phyloP scores from a whole-genome alignment of 1,140 invertebrate genomes.

The Bicyclus anynana region DNA sequence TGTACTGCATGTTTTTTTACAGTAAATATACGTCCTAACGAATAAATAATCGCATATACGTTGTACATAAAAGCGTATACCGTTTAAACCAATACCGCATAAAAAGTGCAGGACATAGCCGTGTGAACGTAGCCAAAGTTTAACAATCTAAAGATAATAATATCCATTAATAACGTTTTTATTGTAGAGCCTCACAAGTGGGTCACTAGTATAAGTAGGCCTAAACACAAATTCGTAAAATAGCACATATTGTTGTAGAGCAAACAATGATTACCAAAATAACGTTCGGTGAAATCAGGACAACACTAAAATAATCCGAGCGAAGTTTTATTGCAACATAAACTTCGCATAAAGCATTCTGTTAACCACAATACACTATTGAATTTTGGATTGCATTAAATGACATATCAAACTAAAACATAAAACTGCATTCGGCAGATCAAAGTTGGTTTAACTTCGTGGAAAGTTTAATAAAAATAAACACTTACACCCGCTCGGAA shows the following conservation, averaged over 20 bases:
- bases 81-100: too few relatives aligned
- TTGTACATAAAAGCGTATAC: too few relatives aligned
- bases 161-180: background rate
- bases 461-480: slow-evolving; percentile 66
- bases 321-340: slow-evolving; percentile 55
- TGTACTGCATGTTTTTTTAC: too few relatives aligned
- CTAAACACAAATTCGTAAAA: slow-evolving; percentile 12
- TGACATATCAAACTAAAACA: slow-evolving; percentile 30
- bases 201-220: slow-evolving; percentile 7
- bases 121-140: too few relatives aligned
- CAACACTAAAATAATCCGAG: slow-evolving; percentile 43
- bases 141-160: too few relatives aligned
- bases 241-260: slow-evolving; percentile 31
- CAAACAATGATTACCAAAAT: slow-evolving; percentile 35
- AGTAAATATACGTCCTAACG: too few relatives aligned
- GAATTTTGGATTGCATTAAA: slow-evolving; percentile 38
- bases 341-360: slow-evolving; percentile 48
- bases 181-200: background rate
- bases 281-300: slow-evolving; percentile 43
- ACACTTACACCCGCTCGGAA: slow-evolving; percentile 39
- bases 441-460: slow-evolving; percentile 46
- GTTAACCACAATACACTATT: slow-evolving; percentile 45
- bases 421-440: slow-evolving; percentile 45
- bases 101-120: too few relatives aligned
- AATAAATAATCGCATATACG: too few relatives aligned